Conservation (phyloP, 2,113 vertebrate species). For the Leucoraja erinaceus region DNA sequence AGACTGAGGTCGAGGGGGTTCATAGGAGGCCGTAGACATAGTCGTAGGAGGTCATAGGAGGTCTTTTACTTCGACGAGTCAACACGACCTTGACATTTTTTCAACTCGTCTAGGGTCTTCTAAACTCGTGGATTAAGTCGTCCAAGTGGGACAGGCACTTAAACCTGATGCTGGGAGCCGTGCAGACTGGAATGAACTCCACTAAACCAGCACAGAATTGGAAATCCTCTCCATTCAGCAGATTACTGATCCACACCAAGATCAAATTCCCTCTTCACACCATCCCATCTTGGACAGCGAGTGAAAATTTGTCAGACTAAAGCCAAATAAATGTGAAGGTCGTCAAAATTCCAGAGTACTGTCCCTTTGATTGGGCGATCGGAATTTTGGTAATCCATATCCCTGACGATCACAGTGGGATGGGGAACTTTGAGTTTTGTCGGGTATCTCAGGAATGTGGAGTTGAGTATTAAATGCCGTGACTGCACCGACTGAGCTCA, state of each 20-base stretch:
- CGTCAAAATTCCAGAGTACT: neutral
- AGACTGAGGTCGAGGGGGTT: no score
- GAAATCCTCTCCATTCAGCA: neutral
- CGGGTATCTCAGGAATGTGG: neutral
- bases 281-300: neutral
- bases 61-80: no score
- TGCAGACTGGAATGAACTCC: neutral
- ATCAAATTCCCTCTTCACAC: neutral
- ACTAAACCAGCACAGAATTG: neutral
- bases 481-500: neutral
- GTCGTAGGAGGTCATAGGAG: no score
- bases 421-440: neutral
- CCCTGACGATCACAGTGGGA: neutral
- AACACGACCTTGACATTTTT: no score
- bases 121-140: no score
- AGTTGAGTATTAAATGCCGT: neutral
- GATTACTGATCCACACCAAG: neutral
- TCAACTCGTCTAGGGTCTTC: no score
- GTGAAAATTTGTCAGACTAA: neutral
- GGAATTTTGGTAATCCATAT: neutral
- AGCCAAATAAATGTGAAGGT: neutral
- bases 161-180: neutral
- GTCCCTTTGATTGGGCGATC: neutral
- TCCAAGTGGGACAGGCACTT: no score
- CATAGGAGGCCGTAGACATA: no score